These are phyloP conservation scores for Phenganax marumi DNA, from an alignment of 92 coral and sea anemone genomes.

Conservation along the genomic window DNA sequence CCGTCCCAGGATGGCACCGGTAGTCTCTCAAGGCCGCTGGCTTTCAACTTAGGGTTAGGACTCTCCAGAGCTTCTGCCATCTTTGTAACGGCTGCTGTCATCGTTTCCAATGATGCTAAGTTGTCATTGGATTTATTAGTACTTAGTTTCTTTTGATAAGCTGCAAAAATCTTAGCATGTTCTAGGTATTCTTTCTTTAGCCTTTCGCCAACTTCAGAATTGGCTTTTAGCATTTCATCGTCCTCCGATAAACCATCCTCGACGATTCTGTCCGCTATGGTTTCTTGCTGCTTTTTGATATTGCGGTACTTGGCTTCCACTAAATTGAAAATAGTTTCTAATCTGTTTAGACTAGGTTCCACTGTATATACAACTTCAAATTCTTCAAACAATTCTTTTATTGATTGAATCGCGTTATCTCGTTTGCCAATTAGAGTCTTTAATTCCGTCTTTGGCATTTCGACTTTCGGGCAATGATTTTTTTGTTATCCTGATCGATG, in stretches of 20 bases:
- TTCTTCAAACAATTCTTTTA: constrained; percentile 40
- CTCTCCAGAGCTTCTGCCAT: constrained; percentile 52
- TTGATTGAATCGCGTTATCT: constrained; percentile 37
- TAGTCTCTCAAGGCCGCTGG: constrained; percentile 57
- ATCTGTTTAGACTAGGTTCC: constrained; percentile 6
- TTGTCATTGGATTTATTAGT: background rate
- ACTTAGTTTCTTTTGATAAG: constrained; percentile 26
- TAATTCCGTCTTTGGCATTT: constrained; percentile 3
- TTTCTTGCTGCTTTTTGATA: constrained; percentile 51
- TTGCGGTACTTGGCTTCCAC: constrained; percentile 43
- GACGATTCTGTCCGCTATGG: constrained; percentile 52
- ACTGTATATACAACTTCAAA: constrained; percentile 23
- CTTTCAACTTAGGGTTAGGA: background rate
- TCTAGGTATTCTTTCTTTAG: constrained; percentile 44
- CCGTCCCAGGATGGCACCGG: constrained; percentile 71
- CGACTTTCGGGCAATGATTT: no score
- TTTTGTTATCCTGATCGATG: background rate
- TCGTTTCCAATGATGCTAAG: constrained; percentile 41
- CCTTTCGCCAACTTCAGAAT: constrained; percentile 40
- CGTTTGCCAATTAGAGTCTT: constrained; percentile 30
- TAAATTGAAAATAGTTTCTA: constrained; percentile 31
- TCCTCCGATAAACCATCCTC: constrained; percentile 37
- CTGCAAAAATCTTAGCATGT: constrained; percentile 41
- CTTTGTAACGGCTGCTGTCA: constrained; percentile 51
- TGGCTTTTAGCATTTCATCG: constrained; percentile 45